A percentile compares a stretch with the other conserved stretches of the same genome.
phyloP scores from a whole-genome alignment of 2,888 invertebrate species.

The Sclerodermus sp. region DNA sequence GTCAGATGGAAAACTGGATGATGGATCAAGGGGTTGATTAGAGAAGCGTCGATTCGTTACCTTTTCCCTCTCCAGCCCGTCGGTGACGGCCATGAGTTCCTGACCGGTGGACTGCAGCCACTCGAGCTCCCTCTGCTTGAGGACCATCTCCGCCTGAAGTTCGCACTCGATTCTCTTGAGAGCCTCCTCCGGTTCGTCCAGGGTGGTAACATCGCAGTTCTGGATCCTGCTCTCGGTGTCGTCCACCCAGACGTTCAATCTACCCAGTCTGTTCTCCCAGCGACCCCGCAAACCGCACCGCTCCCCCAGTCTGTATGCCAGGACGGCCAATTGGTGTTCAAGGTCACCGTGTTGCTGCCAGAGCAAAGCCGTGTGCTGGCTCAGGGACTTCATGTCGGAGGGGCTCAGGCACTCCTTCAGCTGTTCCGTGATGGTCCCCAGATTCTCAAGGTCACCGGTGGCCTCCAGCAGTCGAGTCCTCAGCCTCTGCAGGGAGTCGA shows the following conservation, averaged over 20 bases:
- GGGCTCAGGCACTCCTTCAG: constrained; percentile 84
- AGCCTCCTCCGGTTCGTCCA: constrained; percentile 73
- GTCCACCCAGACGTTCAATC: constrained; percentile 72
- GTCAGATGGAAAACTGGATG: too few species aligned
- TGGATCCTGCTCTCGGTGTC: constrained; percentile 63
- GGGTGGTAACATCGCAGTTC: constrained; percentile 53
- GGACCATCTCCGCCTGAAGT: constrained; percentile 72
- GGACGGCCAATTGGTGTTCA: constrained; percentile 74
- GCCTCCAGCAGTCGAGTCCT: constrained; percentile 64
- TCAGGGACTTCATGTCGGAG: constrained; percentile 77
- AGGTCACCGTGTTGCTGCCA: constrained; percentile 80
- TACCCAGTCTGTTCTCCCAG: constrained; percentile 69
- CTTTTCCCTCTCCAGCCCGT: constrained; percentile 35
- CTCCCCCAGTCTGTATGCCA: constrained; percentile 75
- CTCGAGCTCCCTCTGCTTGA: constrained; percentile 77
- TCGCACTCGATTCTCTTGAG: constrained; percentile 74
- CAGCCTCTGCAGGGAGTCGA: constrained; percentile 66
- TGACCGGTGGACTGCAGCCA: constrained; percentile 75
- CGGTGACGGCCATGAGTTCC: constrained; percentile 68
- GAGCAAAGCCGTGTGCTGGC: constrained; percentile 76
- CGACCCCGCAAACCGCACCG: constrained; percentile 70
- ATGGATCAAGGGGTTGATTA: too few species aligned
- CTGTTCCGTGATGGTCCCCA: constrained; percentile 77
- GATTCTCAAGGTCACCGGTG: constrained; percentile 68
- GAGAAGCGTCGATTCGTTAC: too few species aligned